A percentile compares a stretch with the other conserved stretches of the same genome.
These are phyloP conservation scores for Eulemur rubriventer DNA, from an alignment of 2,797 vertebrate species.

Conservation along the genomic window DNA sequence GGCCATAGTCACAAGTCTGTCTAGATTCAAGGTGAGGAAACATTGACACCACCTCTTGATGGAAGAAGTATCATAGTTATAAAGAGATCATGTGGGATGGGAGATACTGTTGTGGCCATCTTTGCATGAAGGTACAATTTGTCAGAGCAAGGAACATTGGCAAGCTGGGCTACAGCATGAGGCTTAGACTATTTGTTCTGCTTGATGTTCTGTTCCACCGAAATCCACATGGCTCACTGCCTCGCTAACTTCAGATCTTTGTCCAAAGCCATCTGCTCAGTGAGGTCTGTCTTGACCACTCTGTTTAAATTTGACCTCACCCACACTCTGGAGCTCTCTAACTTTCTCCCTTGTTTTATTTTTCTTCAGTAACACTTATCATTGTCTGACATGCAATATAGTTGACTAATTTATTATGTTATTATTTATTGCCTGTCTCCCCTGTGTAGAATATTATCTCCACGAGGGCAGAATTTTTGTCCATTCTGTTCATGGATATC, in stretches of 20 bases:
- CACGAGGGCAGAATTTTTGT: neutral
- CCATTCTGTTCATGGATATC: neutral
- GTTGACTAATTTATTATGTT: neutral
- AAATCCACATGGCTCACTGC: neutral
- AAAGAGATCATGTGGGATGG: neutral
- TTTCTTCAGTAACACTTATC: neutral
- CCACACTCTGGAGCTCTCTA: neutral
- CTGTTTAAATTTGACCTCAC: neutral
- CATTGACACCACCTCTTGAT: neutral
- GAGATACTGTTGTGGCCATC: neutral
- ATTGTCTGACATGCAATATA: neutral
- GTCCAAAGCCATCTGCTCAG: neutral
- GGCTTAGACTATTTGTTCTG: neutral
- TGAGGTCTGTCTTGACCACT: neutral
- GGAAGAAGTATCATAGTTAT: neutral
- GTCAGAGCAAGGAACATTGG: neutral
- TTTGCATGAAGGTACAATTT: neutral
- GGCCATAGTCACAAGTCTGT: neutral
- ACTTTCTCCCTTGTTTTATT: neutral
- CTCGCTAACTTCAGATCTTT: neutral
- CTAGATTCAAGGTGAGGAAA: neutral
- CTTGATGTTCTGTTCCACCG: neutral
- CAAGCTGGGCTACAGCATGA: neutral
- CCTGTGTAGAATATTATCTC: neutral
- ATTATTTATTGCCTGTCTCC: neutral